A percentile compares a stretch with the other conserved stretches of the same genome.
phyloP scores from a whole-genome alignment of 2,113 vertebrate genomes.

The Ginglymostoma cirratum region DNA sequence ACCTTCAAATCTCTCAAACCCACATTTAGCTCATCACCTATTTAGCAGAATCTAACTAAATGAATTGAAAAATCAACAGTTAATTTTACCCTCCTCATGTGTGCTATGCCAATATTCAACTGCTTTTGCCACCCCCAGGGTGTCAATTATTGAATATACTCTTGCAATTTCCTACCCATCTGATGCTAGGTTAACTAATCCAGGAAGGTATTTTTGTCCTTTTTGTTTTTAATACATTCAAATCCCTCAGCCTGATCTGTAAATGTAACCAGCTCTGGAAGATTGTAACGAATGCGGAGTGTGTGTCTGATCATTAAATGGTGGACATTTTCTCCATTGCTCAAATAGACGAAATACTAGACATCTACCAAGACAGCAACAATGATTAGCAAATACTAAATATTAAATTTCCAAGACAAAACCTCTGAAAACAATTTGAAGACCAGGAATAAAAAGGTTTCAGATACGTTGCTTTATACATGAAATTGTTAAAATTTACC shows the following conservation, averaged over 20 bases:
- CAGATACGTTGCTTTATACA: background rate
- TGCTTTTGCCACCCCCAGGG: background rate
- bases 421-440: background rate
- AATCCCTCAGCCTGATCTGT: background rate
- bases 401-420: background rate
- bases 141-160: background rate
- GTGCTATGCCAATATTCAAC: background rate
- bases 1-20: background rate
- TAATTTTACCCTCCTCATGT: background rate
- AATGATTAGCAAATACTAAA: background rate
- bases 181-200: background rate
- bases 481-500: conserved; percentile 51
- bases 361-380: background rate
- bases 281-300: background rate
- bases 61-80: background rate
- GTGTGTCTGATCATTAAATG: background rate
- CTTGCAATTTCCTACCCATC: background rate
- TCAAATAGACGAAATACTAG: background rate
- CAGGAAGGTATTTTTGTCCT: background rate
- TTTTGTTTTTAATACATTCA: background rate
- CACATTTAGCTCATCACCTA: background rate
- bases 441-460: background rate
- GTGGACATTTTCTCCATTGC: background rate
- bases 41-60: background rate
- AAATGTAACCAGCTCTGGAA: background rate